phyloP scores from a whole-genome alignment of 2,888 invertebrate species.

The Caenorhabditis sp. region DNA sequence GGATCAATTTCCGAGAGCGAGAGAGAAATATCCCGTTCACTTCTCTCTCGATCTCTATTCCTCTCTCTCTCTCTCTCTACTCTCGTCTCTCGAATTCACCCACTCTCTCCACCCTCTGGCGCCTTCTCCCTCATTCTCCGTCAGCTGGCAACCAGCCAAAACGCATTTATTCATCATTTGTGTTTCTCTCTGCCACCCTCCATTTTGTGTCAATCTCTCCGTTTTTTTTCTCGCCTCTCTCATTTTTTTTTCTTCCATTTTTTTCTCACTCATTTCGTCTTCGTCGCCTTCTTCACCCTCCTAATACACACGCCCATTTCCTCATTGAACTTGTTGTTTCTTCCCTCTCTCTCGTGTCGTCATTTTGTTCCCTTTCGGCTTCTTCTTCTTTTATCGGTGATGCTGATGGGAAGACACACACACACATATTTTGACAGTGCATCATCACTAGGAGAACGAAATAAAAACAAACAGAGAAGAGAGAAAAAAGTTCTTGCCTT shows the following conservation, averaged over 20 bases:
- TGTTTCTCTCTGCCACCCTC: conserved; percentile 40
- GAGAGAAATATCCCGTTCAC: conserved; percentile 16
- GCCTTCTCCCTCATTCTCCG: conserved; percentile 14
- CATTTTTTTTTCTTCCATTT: background rate
- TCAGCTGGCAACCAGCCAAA: conserved; percentile 65
- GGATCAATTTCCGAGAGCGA: conserved; percentile 9
- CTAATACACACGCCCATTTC: conserved; percentile 7
- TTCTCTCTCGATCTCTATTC: conserved; percentile 13
- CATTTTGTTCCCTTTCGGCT: background rate
- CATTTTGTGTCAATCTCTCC: background rate
- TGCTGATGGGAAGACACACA: background rate
- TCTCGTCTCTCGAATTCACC: background rate
- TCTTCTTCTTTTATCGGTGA: background rate
- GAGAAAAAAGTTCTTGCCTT: conserved; percentile 19
- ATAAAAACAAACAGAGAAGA: conserved; percentile 50
- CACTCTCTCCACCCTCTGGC: background rate
- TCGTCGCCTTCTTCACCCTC: background rate
- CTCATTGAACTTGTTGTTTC: conserved; percentile 57
- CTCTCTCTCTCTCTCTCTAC: conserved; percentile 4
- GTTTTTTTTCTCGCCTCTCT: conserved; percentile 2
- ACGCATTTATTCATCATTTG: conserved; percentile 59
- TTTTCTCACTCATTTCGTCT: background rate
- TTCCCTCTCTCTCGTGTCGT: conserved; percentile 19
- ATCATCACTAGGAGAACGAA: background rate
- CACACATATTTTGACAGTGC: conserved; percentile 56